phyloP scores from a whole-genome alignment of 2,888 invertebrate species.

The Graphium colonna region DNA sequence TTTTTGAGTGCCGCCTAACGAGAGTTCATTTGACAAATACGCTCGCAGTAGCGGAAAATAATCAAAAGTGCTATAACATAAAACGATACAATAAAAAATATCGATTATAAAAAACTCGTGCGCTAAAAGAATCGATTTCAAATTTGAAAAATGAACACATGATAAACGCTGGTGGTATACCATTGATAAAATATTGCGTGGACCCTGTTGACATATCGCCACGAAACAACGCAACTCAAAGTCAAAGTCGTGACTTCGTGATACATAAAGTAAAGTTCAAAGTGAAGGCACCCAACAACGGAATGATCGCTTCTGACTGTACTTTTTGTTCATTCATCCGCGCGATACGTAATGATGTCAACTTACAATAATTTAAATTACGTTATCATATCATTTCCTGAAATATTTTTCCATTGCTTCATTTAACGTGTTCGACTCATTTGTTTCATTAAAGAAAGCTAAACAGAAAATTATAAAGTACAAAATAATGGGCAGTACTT shows the following conservation, averaged over 20 bases:
- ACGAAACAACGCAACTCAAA: constrained; percentile 18
- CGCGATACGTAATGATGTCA: constrained; percentile 42
- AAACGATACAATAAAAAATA: constrained; percentile 20
- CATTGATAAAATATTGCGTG: constrained; percentile 6
- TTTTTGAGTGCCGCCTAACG: constrained; percentile 21
- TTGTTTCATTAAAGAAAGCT: constrained; percentile 41
- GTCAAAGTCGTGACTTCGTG: not conserved
- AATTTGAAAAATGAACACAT: constrained; percentile 32
- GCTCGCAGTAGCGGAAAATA: not conserved
- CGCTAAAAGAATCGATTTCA: constrained; percentile 26
- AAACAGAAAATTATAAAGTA: constrained; percentile 50
- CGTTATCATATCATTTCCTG: constrained; percentile 31
- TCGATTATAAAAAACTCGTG: constrained; percentile 20
- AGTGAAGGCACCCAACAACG: constrained; percentile 21
- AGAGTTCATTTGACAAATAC: constrained; percentile 22
- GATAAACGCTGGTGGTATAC: constrained; percentile 18
- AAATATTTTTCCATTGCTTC: constrained; percentile 31
- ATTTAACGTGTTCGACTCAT: constrained; percentile 33
- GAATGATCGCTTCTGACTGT: constrained; percentile 30
- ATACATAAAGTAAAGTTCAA: constrained; percentile 5
- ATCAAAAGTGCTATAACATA: not conserved
- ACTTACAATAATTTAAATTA: constrained; percentile 52
- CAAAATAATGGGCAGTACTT: constrained; percentile 72
- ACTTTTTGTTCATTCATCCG: constrained; percentile 63
- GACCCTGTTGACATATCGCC: not conserved